Evolutionary conservation across 2,888 invertebrate species (phyloP), one percentile per base, ranked within the genome.

Genomic region (Chirona hameri): DNA sequence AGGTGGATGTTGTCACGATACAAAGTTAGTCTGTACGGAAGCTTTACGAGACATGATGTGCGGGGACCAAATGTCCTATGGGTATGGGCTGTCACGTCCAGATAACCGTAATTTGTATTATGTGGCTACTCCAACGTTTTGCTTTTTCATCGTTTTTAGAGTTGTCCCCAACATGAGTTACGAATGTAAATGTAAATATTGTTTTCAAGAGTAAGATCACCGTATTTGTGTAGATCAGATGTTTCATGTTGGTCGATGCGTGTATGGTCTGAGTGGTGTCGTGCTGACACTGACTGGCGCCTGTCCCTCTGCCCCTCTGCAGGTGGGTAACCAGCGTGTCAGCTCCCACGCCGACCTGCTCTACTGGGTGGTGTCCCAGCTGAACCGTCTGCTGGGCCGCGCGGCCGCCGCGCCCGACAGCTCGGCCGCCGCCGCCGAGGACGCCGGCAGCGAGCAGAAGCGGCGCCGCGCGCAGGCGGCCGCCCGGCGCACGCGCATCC

Each of bases 401-500:
- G n/a, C 81, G 69, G 81, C 81, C 21, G 69, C 79, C 10, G 52
- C 81, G 9, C 10, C 81, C 10, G 29, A 12, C 24, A 12, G 12
- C 24, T 21, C 14, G 15, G 14, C 12, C 46, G 82, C 83, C 46
- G 81, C 83, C 31, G 84, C 85, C 55, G 84, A 84, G 84, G 85
- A 84, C 57, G 88, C 88, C 83, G 88, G 91, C 84, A 89, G 89
- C n/a, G 95, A 94, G 86, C 95, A 94, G 87, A 91, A 92, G 82
- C 91, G 93, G 85, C 92, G 95, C 81, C 93, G 95, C 0, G 93
- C 93, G 86, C 88, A 95, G 87, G 98, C 97, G 0, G 95, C 95
- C 1, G 94, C 95, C 86, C 91, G 95, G 27, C 91, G 97, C n/a
- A 94, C 93, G 0, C 94, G 94, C 86, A 91, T 98, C 60, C 94